phyloP scores from a whole-genome alignment of 2,797 vertebrate genomes.

The Protonibea diacanthus region DNA sequence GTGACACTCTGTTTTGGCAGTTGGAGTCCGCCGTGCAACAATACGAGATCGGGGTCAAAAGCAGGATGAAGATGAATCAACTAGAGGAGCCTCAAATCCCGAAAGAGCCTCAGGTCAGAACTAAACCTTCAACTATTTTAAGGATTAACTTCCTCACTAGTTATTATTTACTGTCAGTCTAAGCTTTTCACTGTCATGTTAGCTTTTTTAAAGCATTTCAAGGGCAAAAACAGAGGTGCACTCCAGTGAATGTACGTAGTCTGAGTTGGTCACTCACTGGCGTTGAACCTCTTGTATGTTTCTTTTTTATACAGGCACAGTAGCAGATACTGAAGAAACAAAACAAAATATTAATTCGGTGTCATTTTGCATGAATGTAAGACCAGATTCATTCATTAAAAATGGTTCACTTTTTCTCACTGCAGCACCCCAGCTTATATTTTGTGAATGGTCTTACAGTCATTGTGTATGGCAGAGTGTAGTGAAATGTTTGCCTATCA shows the following conservation, averaged over 20 bases:
- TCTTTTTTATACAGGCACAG: background rate
- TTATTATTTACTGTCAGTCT: too few species aligned
- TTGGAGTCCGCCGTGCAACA: slow-evolving; percentile 60
- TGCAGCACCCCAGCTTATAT: background rate
- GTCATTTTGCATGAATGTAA: background rate
- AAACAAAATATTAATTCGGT: background rate
- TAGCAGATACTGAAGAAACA: background rate
- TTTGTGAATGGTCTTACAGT: background rate
- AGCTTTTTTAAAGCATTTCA: background rate
- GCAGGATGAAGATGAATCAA: slow-evolving; percentile 74
- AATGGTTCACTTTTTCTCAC: background rate
- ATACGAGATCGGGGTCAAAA: slow-evolving; percentile 60
- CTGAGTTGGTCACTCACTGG: too few species aligned
- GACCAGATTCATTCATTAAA: background rate
- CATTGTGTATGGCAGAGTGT: background rate
- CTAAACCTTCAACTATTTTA: background rate
- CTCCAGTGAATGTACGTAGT: background rate
- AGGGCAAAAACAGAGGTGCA: background rate
- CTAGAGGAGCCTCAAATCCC: slow-evolving; percentile 64
- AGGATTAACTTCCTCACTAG: too few species aligned
- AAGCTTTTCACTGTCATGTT: background rate
- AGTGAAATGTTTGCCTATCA: slow-evolving; percentile 8
- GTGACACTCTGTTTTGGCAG: slow-evolving; percentile 61
- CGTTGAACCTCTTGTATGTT: background rate
- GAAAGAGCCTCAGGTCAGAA: slow-evolving; percentile 75